Evolutionary conservation across 2,797 vertebrate genomes (phyloP).

Genomic region (Enteromius trimaculatus): DNA sequence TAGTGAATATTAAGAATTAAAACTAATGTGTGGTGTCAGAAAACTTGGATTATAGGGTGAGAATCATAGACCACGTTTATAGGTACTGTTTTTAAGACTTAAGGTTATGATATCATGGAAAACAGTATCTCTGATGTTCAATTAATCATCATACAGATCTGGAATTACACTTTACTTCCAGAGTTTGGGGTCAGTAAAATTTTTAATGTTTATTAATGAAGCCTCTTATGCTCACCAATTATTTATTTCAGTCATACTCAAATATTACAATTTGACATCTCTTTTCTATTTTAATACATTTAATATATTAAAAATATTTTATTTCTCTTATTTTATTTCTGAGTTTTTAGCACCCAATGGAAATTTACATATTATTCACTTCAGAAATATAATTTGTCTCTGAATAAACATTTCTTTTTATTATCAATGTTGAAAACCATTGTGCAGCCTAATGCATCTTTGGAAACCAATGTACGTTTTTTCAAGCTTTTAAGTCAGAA

Average conservation of each 20-base stretch:
- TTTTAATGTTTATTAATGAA: neutral
- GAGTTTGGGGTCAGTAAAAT: neutral
- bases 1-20: neutral
- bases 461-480: too few species aligned
- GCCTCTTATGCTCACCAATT: neutral
- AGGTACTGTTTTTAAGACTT: neutral
- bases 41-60: neutral
- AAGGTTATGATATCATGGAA: neutral
- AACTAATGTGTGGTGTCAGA: neutral
- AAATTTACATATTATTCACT: neutral
- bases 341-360: neutral
- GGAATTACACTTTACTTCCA: neutral
- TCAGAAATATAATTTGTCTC: neutral
- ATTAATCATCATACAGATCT: neutral
- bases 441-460: neutral
- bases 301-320: neutral
- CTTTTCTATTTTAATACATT: neutral
- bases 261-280: neutral
- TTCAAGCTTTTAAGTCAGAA: too few species aligned
- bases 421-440: neutral
- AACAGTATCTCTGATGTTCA: neutral
- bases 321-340: neutral
- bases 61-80: neutral
- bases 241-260: neutral
- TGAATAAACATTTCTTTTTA: neutral